These are phyloP conservation scores for Listrodromus nycthemerus DNA, from an alignment of 2,888 invertebrate species.

Conservation along the genomic window DNA sequence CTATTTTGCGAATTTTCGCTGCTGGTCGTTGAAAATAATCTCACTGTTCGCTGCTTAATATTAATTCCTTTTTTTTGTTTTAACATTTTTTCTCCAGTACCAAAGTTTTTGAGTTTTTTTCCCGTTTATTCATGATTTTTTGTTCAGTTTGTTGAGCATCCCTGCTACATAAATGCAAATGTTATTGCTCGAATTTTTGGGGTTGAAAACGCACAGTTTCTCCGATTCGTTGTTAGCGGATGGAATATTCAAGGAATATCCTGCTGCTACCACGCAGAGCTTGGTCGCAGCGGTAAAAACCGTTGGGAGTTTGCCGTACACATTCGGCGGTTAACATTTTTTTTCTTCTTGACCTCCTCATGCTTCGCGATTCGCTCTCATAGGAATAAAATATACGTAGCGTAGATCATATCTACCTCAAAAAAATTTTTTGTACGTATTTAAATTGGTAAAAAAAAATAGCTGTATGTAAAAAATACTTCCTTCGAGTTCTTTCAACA, in stretches of 20 bases:
- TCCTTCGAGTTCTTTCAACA: too few relatives aligned
- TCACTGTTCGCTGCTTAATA: too few relatives aligned
- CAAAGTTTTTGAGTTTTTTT: not conserved
- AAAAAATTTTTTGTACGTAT: too few relatives aligned
- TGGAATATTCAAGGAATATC: not conserved
- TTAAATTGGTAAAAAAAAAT: too few relatives aligned
- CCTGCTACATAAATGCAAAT: not conserved
- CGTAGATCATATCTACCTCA: too few relatives aligned
- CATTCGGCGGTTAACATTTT: not conserved
- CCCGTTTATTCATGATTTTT: not conserved
- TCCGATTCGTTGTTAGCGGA: not conserved
- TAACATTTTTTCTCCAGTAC: not conserved
- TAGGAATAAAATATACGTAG: not conserved
- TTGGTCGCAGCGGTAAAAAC: not conserved
- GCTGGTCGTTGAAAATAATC: too few relatives aligned
- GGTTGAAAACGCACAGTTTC: not conserved
- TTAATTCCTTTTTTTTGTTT: not conserved
- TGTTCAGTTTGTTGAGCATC: not conserved
- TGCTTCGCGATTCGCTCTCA: not conserved
- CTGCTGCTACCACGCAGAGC: not conserved
- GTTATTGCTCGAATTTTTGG: not conserved
- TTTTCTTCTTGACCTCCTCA: not conserved
- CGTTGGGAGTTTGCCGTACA: constrained; percentile 18
- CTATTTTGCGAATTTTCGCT: too few relatives aligned
- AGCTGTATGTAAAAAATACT: too few relatives aligned